Conservation (phyloP, 2,888 invertebrate genomes). For the Arge pagana region DNA sequence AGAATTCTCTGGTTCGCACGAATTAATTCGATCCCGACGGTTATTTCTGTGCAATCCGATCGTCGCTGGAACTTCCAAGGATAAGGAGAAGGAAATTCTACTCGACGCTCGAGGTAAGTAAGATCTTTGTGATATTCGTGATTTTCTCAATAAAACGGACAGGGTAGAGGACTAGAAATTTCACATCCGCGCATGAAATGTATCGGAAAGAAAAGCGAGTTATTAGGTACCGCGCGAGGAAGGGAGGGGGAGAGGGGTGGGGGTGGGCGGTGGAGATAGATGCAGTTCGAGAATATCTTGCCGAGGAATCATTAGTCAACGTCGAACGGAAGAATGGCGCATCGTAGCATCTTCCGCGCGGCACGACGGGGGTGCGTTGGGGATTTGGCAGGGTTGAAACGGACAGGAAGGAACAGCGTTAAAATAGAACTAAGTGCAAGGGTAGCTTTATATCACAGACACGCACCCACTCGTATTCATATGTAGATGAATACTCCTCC, state of each 20-base stretch:
- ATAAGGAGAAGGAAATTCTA: too few species aligned
- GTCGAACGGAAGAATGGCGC: slow-evolving; percentile 47
- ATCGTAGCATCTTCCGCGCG: slow-evolving; percentile 38
- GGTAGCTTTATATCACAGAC: slow-evolving; percentile 28
- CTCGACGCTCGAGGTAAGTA: too few species aligned
- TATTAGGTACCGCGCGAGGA: not conserved
- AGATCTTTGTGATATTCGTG: too few species aligned
- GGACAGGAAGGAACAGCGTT: slow-evolving; percentile 40
- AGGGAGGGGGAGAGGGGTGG: slow-evolving; percentile 18
- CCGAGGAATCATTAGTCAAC: slow-evolving; percentile 45
- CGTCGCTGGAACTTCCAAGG: too few species aligned
- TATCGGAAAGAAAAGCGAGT: too few species aligned
- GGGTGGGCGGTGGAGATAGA: slow-evolving; percentile 24
- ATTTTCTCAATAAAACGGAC: too few species aligned
- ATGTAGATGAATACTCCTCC: not conserved
- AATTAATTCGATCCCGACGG: too few species aligned
- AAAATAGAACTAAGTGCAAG: slow-evolving; percentile 42
- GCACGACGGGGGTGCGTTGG: not conserved
- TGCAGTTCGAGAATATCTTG: slow-evolving; percentile 25
- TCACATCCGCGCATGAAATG: too few species aligned
- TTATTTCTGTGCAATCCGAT: too few species aligned
- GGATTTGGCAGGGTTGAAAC: slow-evolving; percentile 28
- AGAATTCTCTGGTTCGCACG: too few species aligned
- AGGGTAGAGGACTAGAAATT: too few species aligned
- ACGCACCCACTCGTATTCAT: slow-evolving; percentile 9